Evolutionary conservation across 2,888 invertebrate genomes (phyloP).

Genomic region (Subacronicta megacephala): DNA sequence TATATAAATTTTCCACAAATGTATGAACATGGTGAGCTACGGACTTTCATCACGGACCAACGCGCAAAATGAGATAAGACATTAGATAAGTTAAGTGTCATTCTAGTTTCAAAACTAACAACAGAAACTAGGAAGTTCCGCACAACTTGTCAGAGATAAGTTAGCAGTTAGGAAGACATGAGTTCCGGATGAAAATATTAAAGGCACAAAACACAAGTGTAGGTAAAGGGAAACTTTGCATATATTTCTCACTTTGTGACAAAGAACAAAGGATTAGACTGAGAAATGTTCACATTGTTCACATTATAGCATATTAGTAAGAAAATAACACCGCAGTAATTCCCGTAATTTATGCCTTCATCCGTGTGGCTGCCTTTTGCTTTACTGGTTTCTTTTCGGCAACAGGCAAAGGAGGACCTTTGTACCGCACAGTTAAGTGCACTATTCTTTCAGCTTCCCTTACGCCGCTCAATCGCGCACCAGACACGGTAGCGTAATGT

Average conservation of each 20-base stretch:
- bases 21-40: too few species aligned
- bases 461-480: slow-evolving; percentile 94
- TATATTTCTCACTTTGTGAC: slow-evolving; percentile 40
- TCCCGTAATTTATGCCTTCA: slow-evolving; percentile 1
- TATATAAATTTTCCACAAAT: too few species aligned
- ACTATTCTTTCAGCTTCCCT: slow-evolving; percentile 94
- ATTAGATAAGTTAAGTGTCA: slow-evolving; percentile 54
- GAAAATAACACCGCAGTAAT: neutral
- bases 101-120: slow-evolving; percentile 67
- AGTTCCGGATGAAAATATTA: slow-evolving; percentile 66
- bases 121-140: slow-evolving; percentile 64
- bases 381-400: slow-evolving; percentile 10
- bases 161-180: slow-evolving; percentile 58
- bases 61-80: slow-evolving; percentile 32
- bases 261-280: slow-evolving; percentile 16
- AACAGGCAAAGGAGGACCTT: slow-evolving; percentile 79
- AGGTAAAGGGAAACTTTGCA: slow-evolving; percentile 44
- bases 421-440: slow-evolving; percentile 88
- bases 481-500: slow-evolving; percentile 93
- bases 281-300: slow-evolving; percentile 11
- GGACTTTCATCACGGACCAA: slow-evolving; percentile 7
- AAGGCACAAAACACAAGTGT: slow-evolving; percentile 41
- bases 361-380: slow-evolving; percentile 13
- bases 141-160: slow-evolving; percentile 62
- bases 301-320: neutral